Conservation (phyloP, 1,140 invertebrate species). For the Trachymyrmex septentrionalis region DNA sequence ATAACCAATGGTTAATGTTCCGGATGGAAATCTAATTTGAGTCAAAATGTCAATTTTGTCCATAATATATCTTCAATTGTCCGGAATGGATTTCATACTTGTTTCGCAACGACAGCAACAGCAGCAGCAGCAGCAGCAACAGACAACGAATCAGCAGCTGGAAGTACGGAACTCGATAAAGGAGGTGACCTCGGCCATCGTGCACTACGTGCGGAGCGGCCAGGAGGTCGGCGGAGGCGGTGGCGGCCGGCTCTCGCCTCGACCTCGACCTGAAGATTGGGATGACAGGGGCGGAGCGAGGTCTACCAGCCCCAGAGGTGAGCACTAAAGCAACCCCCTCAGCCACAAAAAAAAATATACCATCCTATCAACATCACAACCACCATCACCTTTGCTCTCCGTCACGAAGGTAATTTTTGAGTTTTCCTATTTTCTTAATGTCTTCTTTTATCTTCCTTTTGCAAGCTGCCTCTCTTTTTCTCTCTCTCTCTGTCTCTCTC, state of each 20-base stretch:
- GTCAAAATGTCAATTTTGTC: not conserved
- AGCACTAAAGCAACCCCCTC: conserved; percentile 83
- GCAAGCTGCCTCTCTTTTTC: conserved; percentile 68
- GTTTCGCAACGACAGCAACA: conserved; percentile 75
- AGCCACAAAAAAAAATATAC: conserved; percentile 79
- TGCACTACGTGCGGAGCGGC: conserved; percentile 94
- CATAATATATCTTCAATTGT: not conserved
- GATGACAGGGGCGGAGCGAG: conserved; percentile 84
- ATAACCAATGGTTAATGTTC: not conserved
- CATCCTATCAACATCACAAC: conserved; percentile 80
- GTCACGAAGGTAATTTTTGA: conserved; percentile 85
- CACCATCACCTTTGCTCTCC: conserved; percentile 84
- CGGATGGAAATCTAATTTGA: not conserved
- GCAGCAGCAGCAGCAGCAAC: conserved; percentile 68
- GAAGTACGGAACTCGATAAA: conserved; percentile 96
- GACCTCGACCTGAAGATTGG: conserved; percentile 84
- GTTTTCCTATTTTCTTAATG: conserved; percentile 77
- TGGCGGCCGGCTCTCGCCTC: conserved; percentile 84
- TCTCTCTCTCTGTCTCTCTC: conserved; percentile 66
- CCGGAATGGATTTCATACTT: not conserved
- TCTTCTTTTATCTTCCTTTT: conserved; percentile 78
- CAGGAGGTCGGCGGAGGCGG: conserved; percentile 86
- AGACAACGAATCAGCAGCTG: conserved; percentile 88
- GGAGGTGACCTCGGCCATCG: conserved; percentile 97
- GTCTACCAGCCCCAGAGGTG: conserved; percentile 86